Percentiles rank a stretch among this genome's conserved stretches.
Evolutionary conservation across 2,888 invertebrate genomes (phyloP).

Genomic region (Apantesis nais): DNA sequence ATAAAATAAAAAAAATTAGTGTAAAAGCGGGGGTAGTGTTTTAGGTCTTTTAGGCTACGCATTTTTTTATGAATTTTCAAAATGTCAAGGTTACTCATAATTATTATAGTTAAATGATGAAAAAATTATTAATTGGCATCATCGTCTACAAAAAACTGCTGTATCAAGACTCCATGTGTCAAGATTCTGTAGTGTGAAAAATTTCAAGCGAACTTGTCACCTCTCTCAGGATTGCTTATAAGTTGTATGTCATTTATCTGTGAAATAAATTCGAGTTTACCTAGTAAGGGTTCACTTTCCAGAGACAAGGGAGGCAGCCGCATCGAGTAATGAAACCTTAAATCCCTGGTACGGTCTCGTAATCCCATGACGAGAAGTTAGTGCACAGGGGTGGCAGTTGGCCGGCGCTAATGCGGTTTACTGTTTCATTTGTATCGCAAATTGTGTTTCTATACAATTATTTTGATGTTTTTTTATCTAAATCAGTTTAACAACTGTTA

Average conservation of each 20-base stretch:
- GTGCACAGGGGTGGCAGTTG: slow-evolving; percentile 77
- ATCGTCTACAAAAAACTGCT: neutral
- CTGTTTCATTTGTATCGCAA: slow-evolving; percentile 79
- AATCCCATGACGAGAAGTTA: slow-evolving; percentile 82
- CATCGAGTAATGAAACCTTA: slow-evolving; percentile 84
- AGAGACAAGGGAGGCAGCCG: slow-evolving; percentile 54
- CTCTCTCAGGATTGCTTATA: neutral
- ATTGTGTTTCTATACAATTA: slow-evolving; percentile 78
- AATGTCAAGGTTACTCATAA: neutral
- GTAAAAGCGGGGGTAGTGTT: neutral
- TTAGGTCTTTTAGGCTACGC: neutral
- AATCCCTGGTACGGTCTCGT: slow-evolving; percentile 84
- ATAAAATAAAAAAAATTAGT: slow-evolving; percentile 14
- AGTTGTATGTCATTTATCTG: neutral
- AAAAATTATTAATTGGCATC: neutral
- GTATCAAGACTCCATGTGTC: too few relatives aligned
- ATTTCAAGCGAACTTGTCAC: neutral
- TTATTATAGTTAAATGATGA: neutral
- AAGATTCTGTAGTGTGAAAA: neutral
- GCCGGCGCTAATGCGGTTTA: slow-evolving; percentile 83
- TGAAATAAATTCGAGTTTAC: slow-evolving; percentile 31
- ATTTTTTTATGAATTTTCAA: neutral
- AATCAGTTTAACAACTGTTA: slow-evolving; percentile 61
- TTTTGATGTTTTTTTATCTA: slow-evolving; percentile 69
- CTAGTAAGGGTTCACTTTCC: slow-evolving; percentile 43